A percentile compares a stretch with the other conserved stretches of the same genome.
These are phyloP conservation scores for Chydorus sphaericus DNA, from an alignment of 2,888 invertebrate genomes.

Conservation along the genomic window DNA sequence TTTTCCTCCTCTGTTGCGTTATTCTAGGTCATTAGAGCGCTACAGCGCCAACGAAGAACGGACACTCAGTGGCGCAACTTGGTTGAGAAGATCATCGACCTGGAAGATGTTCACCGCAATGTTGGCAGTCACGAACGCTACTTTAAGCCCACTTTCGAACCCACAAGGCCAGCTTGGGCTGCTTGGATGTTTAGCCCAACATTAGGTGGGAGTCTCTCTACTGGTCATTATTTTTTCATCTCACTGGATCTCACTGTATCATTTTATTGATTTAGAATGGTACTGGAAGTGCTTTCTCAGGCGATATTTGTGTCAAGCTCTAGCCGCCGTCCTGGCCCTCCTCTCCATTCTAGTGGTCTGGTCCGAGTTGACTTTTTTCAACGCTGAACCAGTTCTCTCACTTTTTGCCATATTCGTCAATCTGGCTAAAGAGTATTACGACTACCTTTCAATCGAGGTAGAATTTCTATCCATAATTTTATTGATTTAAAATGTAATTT, in stretches of 20 bases:
- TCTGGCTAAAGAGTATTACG: slow-evolving; percentile 60
- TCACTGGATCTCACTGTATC: slow-evolving; percentile 6
- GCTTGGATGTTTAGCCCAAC: slow-evolving; percentile 5
- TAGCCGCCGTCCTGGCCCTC: slow-evolving; percentile 54
- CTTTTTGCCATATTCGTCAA: slow-evolving; percentile 90
- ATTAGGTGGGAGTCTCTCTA: slow-evolving; percentile 10
- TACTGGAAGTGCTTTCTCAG: slow-evolving; percentile 83
- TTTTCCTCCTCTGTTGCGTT: slow-evolving; percentile 18
- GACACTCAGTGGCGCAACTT: slow-evolving; percentile 87
- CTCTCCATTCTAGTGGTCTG: slow-evolving; percentile 90
- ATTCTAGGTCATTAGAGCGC: slow-evolving; percentile 58
- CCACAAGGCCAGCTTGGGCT: slow-evolving; percentile 31
- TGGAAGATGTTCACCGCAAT: slow-evolving; percentile 80
- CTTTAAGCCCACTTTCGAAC: slow-evolving; percentile 55
- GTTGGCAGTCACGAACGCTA: slow-evolving; percentile 41
- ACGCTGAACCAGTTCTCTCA: slow-evolving; percentile 77
- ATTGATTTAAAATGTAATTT: not conserved
- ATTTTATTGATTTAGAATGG: slow-evolving; percentile 60
- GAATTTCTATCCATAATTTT: slow-evolving; percentile 20
- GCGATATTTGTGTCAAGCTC: slow-evolving; percentile 55
- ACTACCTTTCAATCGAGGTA: slow-evolving; percentile 90
- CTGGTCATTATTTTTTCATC: slow-evolving; percentile 4
- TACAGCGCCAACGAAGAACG: slow-evolving; percentile 82
- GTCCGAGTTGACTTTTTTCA: slow-evolving; percentile 98
- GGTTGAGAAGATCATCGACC: slow-evolving; percentile 48